Conservation (phyloP, 2,888 invertebrate genomes). For the Pheosia gnoma region DNA sequence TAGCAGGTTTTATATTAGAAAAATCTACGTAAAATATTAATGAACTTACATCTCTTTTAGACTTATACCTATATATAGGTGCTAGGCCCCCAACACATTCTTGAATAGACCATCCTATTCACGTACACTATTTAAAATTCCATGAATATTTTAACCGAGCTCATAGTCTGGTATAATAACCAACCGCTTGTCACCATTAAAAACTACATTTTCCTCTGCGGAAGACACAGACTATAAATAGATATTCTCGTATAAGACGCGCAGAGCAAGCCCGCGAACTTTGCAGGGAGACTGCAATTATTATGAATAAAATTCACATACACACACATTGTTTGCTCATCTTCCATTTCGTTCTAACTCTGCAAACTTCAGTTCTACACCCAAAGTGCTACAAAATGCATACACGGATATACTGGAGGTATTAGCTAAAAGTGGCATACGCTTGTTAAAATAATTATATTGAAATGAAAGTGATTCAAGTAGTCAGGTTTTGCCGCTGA, state of each 20-base stretch:
- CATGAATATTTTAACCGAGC: neutral
- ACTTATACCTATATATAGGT: too few species aligned
- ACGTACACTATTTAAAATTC: too few species aligned
- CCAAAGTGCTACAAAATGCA: conserved; percentile 52
- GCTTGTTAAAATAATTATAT: neutral
- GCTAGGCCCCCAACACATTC: too few species aligned
- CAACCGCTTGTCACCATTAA: neutral
- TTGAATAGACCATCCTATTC: too few species aligned
- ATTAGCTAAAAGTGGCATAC: conserved; percentile 1
- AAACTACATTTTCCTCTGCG: neutral
- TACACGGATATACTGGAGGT: conserved; percentile 27
- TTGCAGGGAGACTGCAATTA: conserved; percentile 27
- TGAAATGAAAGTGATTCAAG: too few species aligned
- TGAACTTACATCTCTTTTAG: too few species aligned
- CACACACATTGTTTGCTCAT: conserved; percentile 52
- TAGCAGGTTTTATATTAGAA: too few species aligned
- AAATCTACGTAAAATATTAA: too few species aligned
- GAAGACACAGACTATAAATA: neutral
- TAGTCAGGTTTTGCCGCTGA: too few species aligned
- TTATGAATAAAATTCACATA: conserved; percentile 47
- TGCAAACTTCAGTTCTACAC: conserved; percentile 48
- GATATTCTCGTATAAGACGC: conserved; percentile 4
- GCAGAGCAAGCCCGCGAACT: conserved; percentile 12
- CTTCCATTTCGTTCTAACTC: conserved; percentile 50
- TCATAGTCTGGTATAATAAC: neutral